phyloP scores from a whole-genome alignment of 2,797 vertebrate genomes.

The Taeniopygia guttata region DNA sequence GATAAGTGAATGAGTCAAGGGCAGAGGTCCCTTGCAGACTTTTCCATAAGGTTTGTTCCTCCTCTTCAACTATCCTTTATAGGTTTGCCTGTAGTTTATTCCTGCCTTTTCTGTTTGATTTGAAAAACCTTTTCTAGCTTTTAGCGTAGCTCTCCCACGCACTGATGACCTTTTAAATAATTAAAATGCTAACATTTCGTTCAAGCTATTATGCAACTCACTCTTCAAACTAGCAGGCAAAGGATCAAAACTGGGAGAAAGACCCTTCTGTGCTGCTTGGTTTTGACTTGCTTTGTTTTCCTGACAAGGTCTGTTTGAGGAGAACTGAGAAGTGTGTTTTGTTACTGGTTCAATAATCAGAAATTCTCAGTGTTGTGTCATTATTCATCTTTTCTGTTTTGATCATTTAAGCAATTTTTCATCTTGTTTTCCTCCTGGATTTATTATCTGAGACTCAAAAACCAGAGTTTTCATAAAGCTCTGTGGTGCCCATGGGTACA shows the following conservation, averaged over 20 bases:
- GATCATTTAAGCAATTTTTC: constrained; percentile 55
- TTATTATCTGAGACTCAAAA: constrained; percentile 29
- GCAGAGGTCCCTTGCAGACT: not conserved
- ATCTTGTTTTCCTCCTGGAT: constrained; percentile 22
- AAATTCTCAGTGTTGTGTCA: not conserved
- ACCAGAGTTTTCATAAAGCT: not conserved
- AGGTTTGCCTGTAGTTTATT: not conserved
- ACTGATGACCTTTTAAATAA: constrained; percentile 52
- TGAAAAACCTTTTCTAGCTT: not conserved
- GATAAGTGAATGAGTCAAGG: not conserved
- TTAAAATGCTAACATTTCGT: constrained; percentile 31
- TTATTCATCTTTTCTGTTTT: constrained; percentile 35
- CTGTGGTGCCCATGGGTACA: not conserved
- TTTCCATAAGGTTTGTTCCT: not conserved
- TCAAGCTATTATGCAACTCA: not conserved
- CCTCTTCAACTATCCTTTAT: not conserved
- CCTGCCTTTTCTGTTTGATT: not conserved
- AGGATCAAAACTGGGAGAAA: constrained; percentile 5
- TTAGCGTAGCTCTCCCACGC: not conserved
- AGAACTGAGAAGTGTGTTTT: constrained; percentile 13
- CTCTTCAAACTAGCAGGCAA: constrained; percentile 1
- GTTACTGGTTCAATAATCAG: constrained; percentile 3
- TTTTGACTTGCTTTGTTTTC: constrained; percentile 25
- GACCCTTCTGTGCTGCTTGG: not conserved
- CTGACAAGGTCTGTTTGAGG: constrained; percentile 20